Evolutionary conservation across 2,888 invertebrate genomes (phyloP).

Genomic region (Monopis laevigella): DNA sequence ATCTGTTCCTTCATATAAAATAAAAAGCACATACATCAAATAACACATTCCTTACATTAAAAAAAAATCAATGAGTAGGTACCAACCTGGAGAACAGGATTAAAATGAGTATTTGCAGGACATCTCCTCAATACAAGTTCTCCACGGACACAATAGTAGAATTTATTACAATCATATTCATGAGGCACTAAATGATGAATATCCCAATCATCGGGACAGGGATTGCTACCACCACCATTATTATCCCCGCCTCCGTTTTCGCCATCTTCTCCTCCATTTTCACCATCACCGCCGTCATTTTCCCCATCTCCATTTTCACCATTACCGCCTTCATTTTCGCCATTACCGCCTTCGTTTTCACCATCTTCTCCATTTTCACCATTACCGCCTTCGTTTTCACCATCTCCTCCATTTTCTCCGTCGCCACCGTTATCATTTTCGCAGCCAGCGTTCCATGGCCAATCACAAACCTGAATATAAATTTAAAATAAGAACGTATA

Average conservation of each 20-base stretch:
- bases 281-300: slow-evolving; percentile 14
- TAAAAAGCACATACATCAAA: no score
- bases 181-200: slow-evolving; percentile 31
- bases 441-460: slow-evolving; percentile 21
- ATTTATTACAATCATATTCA: slow-evolving; percentile 29
- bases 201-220: slow-evolving; percentile 27
- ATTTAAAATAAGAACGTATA: no score
- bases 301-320: slow-evolving; percentile 12
- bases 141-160: slow-evolving; percentile 35
- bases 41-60: background rate
- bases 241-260: slow-evolving; percentile 11
- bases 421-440: slow-evolving; percentile 13
- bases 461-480: slow-evolving; percentile 21
- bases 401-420: slow-evolving; percentile 3
- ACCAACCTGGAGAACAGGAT: slow-evolving; percentile 30
- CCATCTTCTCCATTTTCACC: slow-evolving; percentile 12
- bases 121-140: slow-evolving; percentile 26
- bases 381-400: slow-evolving; percentile 7
- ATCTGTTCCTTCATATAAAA: background rate
- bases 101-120: slow-evolving; percentile 29
- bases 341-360: slow-evolving; percentile 14
- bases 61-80: no score
- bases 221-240: slow-evolving; percentile 1
- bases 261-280: slow-evolving; percentile 11
- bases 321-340: slow-evolving; percentile 4